Base-by-base conservation (phyloP, 2,113 vertebrate genomes). In the Eulemur macaco region DNA sequence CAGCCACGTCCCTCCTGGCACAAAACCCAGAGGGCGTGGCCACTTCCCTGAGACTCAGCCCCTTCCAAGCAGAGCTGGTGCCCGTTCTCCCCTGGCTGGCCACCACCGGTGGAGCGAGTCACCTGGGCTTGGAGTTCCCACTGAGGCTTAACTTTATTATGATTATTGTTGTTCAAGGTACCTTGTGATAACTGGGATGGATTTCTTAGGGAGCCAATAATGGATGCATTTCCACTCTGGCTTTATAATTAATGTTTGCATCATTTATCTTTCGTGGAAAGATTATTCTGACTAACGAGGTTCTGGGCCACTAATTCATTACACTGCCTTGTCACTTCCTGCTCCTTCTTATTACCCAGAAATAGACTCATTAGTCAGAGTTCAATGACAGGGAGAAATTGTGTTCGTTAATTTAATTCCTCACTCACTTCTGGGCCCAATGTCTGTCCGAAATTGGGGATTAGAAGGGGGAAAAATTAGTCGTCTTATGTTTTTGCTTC, bases 271-370 rank as follows among this genome's bases (percentile, higher is more conserved):
- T 98, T 99, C 98, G 97, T 98, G 98, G 98, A 99, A 98, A 98
- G 98, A 98, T 99, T 99, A 99, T 99, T 99, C 98, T 98, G 99
- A 99, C 98, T 99, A 99, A 99, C 98, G 98, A 99, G 98, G 99
- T 99, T 99, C 98, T 98, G 98, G 99, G 99, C 98, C 98, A 99
- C 98, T 98, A 99, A 99, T 99, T 99, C 98, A 99, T 99, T 98
- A 99, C 98, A 97, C 97, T 98, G 98, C 98, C 98, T 98, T 98
- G 98, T 98, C 98, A 99, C 98, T 98, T 99, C 99, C 98, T 98
- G 98, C 97, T 98, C 98, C 98, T 99, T 99, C 98, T 99, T 99
- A 99, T 99, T 99, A 99, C 98, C 98, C 98, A 99, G 98, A 98
- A 98, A 99, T 99, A 99, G 98, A 99, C 98, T 99, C 99, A 99